A percentile compares a stretch with the other conserved stretches of the same genome.
Evolutionary conservation across 2,113 vertebrate species (phyloP).

Genomic region (Zeus faber): DNA sequence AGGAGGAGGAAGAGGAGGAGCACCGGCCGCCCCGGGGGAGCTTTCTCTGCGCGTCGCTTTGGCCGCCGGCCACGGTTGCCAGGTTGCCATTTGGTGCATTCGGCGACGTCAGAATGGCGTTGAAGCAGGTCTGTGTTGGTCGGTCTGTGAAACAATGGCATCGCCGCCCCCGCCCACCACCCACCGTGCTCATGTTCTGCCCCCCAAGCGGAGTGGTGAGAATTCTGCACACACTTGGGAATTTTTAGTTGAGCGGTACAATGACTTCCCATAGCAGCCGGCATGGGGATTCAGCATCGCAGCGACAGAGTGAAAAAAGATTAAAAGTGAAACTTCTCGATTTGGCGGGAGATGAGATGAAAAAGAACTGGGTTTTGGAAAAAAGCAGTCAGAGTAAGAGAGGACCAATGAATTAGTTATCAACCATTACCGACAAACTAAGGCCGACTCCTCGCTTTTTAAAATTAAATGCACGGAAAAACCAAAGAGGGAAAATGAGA

Average conservation of each 20-base stretch:
- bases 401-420: conserved; percentile 69
- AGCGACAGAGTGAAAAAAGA: conserved; percentile 49
- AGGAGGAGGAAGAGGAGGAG: too few relatives aligned
- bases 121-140: too few relatives aligned
- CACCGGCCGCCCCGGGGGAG: too few relatives aligned
- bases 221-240: conserved; percentile 30
- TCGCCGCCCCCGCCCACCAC: too few relatives aligned
- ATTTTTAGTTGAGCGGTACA: conserved; percentile 24
- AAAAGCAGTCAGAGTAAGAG: conserved; percentile 21
- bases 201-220: conserved; percentile 6
- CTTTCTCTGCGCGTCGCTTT: conserved; percentile 56
- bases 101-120: too few relatives aligned
- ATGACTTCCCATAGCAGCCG: conserved; percentile 28
- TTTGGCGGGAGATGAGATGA: conserved; percentile 56
- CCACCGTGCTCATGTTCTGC: too few relatives aligned
- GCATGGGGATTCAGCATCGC: conserved; percentile 37
- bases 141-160: too few relatives aligned
- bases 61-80: conserved; percentile 57
- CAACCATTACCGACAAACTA: conserved; percentile 67
- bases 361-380: conserved; percentile 55
- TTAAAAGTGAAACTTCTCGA: conserved; percentile 63
- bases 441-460: conserved; percentile 52
- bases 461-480: conserved; percentile 48
- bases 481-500: neutral
- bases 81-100: too few relatives aligned